Evolutionary conservation across 2,113 vertebrate genomes (phyloP), one percentile per base, ranked within the genome.

Genomic region (Myiagra hebetior): DNA sequence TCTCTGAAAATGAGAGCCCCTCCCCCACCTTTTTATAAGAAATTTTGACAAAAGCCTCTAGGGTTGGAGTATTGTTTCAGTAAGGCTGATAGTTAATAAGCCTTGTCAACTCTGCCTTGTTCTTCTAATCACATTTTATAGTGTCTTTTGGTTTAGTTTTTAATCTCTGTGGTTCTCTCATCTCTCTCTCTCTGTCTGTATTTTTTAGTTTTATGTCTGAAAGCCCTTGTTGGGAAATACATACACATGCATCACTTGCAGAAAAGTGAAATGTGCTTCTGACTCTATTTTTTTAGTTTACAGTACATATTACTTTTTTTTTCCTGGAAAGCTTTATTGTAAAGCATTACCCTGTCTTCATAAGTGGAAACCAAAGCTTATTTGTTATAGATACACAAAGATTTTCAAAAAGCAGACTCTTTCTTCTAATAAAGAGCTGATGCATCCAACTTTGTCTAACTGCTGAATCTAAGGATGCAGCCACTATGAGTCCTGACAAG

Each of bases 121-220:
- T 86, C 75, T 96, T 89, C 87, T 94, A 90, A 95, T 93, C 72
- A 15, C 47, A 67, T 96, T 39, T 91, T 70, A 90, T 30, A 47
- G 39, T 19, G 50, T 90, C 50, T 93, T 94, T 95, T 80, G 37
- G 37, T 81, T 86, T 52, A 42, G 86, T 62, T 91, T 92, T 91
- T 89, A 91, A 94, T 94, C 80, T 84, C 86, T 56, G 41, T 4
- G 2, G 10, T 72, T 93, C 73, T 84, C 37, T 47, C 46, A 7
- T 64, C 60, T 73, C 17, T 4, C 24, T 90, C 33, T 52, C 30
- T 79, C 30, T 91, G 31, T 10, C 44, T 82, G 5, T 90, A 59
- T 70, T 96, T 96, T 96, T 86, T 86, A 81, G 14, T 47, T 63
- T 88, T 80, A 78, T 82, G 75, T 91, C 69, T 91, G 92, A 92